These are phyloP conservation scores for Sinosuthora webbiana DNA, from an alignment of 2,113 vertebrate genomes.

Conservation along the genomic window DNA sequence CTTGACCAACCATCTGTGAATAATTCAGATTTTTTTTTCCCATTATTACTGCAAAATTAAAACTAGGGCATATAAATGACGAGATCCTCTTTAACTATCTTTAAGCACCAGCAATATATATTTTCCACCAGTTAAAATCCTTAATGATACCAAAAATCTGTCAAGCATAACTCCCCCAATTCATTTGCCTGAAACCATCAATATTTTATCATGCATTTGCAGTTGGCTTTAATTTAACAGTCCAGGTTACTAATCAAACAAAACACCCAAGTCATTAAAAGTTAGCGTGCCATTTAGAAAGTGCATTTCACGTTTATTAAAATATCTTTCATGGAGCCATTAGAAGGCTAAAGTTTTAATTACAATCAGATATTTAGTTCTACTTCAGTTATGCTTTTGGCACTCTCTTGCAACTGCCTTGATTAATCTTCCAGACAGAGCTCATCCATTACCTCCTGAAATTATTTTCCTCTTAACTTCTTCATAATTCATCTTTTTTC, in stretches of 20 bases:
- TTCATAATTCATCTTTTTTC: constrained; percentile 77
- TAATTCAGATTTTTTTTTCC: constrained; percentile 77
- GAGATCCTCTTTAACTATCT: constrained; percentile 82
- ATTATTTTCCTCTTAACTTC: constrained; percentile 83
- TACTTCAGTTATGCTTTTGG: constrained; percentile 78
- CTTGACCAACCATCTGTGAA: constrained; percentile 84
- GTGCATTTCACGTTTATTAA: constrained; percentile 87
- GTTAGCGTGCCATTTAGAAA: constrained; percentile 86
- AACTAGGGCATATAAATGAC: constrained; percentile 80
- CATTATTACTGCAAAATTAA: constrained; percentile 84
- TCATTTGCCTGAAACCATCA: constrained; percentile 86
- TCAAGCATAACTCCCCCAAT: constrained; percentile 83
- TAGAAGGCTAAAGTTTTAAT: constrained; percentile 86
- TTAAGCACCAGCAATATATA: constrained; percentile 85
- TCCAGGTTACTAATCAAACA: constrained; percentile 88
- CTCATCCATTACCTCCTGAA: constrained; percentile 82
- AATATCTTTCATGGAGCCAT: constrained; percentile 85
- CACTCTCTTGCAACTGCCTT: constrained; percentile 75
- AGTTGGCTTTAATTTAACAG: constrained; percentile 88
- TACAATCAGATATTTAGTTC: constrained; percentile 86
- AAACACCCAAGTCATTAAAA: constrained; percentile 88
- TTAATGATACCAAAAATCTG: constrained; percentile 84
- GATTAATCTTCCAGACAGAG: constrained; percentile 83
- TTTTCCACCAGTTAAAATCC: constrained; percentile 85
- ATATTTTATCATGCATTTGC: constrained; percentile 85